phyloP scores from a whole-genome alignment of 2,888 invertebrate species.

The Imbricaverruca yamaguchii region DNA sequence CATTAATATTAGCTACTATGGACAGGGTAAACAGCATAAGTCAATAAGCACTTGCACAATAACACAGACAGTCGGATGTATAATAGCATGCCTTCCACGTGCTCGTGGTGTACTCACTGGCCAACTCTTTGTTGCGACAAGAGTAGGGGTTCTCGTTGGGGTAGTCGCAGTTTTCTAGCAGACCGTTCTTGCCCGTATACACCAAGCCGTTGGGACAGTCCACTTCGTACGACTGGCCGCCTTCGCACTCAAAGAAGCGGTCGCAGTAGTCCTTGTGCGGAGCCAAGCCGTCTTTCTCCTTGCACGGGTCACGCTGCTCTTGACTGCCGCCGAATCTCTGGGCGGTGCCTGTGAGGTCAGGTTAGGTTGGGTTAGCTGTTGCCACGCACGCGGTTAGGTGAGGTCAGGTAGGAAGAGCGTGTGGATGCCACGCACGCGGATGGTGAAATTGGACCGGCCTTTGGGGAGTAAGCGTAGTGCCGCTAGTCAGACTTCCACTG shows the following conservation, averaged over 20 bases:
- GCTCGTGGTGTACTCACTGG: slow-evolving; percentile 49
- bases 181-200: slow-evolving; percentile 78
- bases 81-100: too few species aligned
- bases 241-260: slow-evolving; percentile 78
- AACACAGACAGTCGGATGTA: too few species aligned
- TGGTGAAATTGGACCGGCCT: too few species aligned
- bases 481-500: too few species aligned
- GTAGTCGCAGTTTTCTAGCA: slow-evolving; percentile 82
- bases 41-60: too few species aligned
- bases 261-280: slow-evolving; percentile 74
- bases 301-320: slow-evolving; percentile 59
- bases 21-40: too few species aligned
- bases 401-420: too few species aligned
- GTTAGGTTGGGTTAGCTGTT: too few species aligned
- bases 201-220: slow-evolving; percentile 87
- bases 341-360: not conserved
- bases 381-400: too few species aligned
- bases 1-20: too few species aligned
- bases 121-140: slow-evolving; percentile 71
- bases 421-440: too few species aligned
- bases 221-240: slow-evolving; percentile 70
- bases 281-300: slow-evolving; percentile 65
- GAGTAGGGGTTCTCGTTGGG: slow-evolving; percentile 76
- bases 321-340: not conserved
- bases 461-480: too few species aligned